phyloP scores from a whole-genome alignment of 2,797 vertebrate species.

The Manis crassicaudata region DNA sequence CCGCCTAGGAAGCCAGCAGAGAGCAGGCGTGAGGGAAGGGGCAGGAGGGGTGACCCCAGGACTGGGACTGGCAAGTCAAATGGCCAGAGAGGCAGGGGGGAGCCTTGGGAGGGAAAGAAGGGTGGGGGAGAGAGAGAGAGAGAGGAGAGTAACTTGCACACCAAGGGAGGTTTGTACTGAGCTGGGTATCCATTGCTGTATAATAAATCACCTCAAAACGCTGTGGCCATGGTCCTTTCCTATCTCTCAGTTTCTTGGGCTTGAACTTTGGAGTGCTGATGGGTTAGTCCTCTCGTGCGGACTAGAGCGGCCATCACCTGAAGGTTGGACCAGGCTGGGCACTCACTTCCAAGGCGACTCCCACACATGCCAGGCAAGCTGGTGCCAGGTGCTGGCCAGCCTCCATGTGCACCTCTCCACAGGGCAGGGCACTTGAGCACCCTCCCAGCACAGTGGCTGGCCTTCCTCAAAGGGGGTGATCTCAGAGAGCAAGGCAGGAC shows the following conservation, averaged over 20 bases:
- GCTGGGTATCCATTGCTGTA: not conserved
- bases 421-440: not conserved
- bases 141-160: not conserved
- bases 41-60: not conserved
- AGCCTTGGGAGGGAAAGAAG: too few relatives aligned
- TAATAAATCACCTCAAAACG: not conserved
- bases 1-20: not conserved
- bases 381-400: not conserved
- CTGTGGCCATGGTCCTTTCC: not conserved
- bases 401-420: accelerated
- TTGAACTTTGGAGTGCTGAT: not conserved
- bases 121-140: not conserved
- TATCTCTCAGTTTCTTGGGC: not conserved
- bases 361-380: not conserved
- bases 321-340: not conserved
- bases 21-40: too few relatives aligned
- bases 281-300: not conserved
- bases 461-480: not conserved
- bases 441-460: not conserved
- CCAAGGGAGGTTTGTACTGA: too few relatives aligned
- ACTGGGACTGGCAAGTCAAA: not conserved
- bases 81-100: not conserved
- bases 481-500: not conserved
- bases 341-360: not conserved
- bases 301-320: not conserved